Evolutionary conservation across 2,888 invertebrate genomes (phyloP), one percentile per base, ranked within the genome.

Genomic region (Xylocampa areola): DNA sequence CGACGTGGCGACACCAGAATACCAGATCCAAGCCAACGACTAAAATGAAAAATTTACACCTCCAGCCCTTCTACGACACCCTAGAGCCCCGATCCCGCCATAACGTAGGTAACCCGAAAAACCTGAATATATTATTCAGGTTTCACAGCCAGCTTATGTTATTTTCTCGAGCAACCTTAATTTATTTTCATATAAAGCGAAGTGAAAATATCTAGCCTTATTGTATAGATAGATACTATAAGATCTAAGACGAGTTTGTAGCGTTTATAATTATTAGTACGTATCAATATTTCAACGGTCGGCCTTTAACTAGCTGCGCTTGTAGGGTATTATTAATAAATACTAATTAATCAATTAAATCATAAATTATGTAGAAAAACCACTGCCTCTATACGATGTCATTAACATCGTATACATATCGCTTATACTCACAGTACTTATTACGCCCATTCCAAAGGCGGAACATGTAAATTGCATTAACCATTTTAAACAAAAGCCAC

Each of bases 21-120:
- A 27, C 36, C 44, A 40, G 13, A 66, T 33, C n/a, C 25, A 11
- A 60, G 37, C 30, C 54, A 41, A 35, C 39, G 36, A 45, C 49
- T 8, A 57, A 51, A 53, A 73, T 73, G 63, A 73, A 74, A 64
- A 35, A 74, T 76, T 69, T 71, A 73, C 21, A 21, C 29, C 37
- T 32, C 37, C 45, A 63, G 19, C 57, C 59, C 47, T 58, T 76
- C 44, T 51, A 61, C 52, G 40, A 49, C 30, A 27, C 66, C 74
- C 60, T 4, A 47, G 71, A 52, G 71, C 32, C 36, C 21, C 4
- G 16, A 57, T 32, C 32, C 41, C 36, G 29, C 54, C 51, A 48
- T 40, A 45, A 60, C 35, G 30, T 14, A 39, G 10, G 33, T 33
- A 44, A 39, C 44, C 48, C 54, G 37, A 47, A 62, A 53, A 52